Evolutionary conservation across 2,888 invertebrate genomes (phyloP).

Genomic region (Calameuta idolon): DNA sequence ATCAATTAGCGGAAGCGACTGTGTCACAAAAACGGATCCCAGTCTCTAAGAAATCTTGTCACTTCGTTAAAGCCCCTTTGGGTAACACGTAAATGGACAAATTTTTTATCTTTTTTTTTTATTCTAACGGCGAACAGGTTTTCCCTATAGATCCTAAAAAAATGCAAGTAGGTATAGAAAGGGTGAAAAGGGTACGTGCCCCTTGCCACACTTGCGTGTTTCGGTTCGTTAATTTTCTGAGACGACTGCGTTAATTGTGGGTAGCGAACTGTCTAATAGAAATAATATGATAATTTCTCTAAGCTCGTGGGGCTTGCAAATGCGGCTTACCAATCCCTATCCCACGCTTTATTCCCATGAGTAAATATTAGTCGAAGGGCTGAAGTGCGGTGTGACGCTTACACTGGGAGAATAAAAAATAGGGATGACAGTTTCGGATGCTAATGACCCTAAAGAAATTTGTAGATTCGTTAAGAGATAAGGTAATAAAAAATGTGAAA

Average conservation of each 20-base stretch:
- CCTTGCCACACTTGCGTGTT: constrained; percentile 32
- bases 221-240: constrained; percentile 62
- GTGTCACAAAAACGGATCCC: constrained; percentile 3
- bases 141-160: constrained; percentile 28
- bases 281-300: constrained; percentile 63
- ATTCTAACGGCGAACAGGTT: constrained; percentile 50
- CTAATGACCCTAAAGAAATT: too few relatives aligned
- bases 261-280: constrained; percentile 64
- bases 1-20: constrained; percentile 58
- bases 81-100: constrained; percentile 32
- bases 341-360: constrained; percentile 17
- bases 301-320: constrained; percentile 1
- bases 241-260: constrained; percentile 62
- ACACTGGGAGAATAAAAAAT: too few relatives aligned
- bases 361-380: constrained; percentile 22
- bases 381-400: too few relatives aligned
- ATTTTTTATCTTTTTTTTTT: constrained; percentile 18
- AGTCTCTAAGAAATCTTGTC: constrained; percentile 42
- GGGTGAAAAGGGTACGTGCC: constrained; percentile 27
- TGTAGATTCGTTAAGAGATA: too few relatives aligned
- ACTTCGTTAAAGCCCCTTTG: constrained; percentile 45
- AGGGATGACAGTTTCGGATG: too few relatives aligned
- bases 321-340: constrained; percentile 2
- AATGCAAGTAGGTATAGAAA: constrained; percentile 20
- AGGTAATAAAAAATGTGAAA: too few relatives aligned